Evolutionary conservation across 2,888 invertebrate genomes (phyloP).

Genomic region (Eupithecia inturbata): DNA sequence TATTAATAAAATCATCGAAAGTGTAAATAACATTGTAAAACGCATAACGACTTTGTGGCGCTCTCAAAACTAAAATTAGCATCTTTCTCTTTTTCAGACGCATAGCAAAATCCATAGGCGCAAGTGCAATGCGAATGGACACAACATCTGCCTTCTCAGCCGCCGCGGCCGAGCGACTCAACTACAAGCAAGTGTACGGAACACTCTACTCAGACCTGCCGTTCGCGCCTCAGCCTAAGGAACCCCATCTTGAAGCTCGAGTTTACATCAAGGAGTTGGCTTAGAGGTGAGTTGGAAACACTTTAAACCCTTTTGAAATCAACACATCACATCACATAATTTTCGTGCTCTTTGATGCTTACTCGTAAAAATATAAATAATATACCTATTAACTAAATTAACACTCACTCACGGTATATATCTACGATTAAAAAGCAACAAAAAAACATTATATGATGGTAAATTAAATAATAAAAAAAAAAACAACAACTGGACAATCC

Average conservation of each 20-base stretch:
- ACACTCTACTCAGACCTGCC: constrained; percentile 86
- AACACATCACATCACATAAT: too few relatives aligned
- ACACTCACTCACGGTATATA: too few relatives aligned
- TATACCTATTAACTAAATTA: too few relatives aligned
- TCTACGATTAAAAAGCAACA: too few relatives aligned
- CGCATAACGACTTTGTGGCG: too few relatives aligned
- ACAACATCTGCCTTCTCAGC: constrained; percentile 91
- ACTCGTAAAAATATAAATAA: too few relatives aligned
- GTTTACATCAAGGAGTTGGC: constrained; percentile 84
- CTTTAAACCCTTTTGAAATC: not conserved
- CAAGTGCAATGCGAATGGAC: constrained; percentile 87
- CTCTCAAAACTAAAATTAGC: not conserved
- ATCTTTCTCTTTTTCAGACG: constrained; percentile 52
- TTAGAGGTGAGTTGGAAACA: constrained; percentile 48
- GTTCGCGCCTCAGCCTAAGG: constrained; percentile 83
- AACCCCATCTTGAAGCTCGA: constrained; percentile 85
- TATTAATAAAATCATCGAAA: too few relatives aligned
- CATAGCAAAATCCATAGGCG: constrained; percentile 82
- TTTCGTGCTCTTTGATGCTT: too few relatives aligned
- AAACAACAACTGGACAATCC: too few relatives aligned
- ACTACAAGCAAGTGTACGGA: constrained; percentile 87
- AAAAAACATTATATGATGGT: too few relatives aligned
- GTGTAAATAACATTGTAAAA: too few relatives aligned
- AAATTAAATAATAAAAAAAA: too few relatives aligned
- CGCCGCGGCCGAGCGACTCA: constrained; percentile 87